phyloP scores from a whole-genome alignment of 2,888 invertebrate species.

The Ligdia adustata region DNA sequence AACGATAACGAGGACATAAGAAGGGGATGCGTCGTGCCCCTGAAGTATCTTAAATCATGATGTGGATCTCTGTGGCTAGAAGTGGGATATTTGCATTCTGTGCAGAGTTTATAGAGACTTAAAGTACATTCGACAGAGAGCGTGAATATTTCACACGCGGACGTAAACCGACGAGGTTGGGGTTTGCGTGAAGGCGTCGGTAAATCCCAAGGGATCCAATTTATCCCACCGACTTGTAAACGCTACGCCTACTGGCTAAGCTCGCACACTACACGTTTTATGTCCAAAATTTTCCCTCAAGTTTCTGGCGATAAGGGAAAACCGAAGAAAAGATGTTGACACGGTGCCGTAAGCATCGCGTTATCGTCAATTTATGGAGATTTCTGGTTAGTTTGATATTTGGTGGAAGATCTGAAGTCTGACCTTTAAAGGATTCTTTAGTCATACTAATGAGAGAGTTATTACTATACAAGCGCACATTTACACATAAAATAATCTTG shows the following conservation, averaged over 20 bases:
- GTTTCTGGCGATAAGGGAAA: constrained; percentile 57
- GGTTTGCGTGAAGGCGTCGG: constrained; percentile 61
- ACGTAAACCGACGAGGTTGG: constrained; percentile 53
- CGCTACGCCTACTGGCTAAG: constrained; percentile 59
- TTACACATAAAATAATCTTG: too few species aligned
- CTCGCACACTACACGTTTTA: constrained; percentile 60
- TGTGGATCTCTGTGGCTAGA: constrained; percentile 29
- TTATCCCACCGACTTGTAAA: constrained; percentile 66
- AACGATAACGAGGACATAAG: constrained; percentile 30
- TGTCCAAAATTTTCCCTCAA: constrained; percentile 57
- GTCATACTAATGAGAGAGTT: too few species aligned
- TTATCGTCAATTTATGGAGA: constrained; percentile 41
- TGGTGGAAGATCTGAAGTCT: constrained; percentile 1
- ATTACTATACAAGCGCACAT: too few species aligned
- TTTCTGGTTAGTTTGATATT: constrained; percentile 26
- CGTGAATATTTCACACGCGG: constrained; percentile 67
- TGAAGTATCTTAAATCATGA: constrained; percentile 33
- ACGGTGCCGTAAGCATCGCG: constrained; percentile 42
- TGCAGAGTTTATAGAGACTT: constrained; percentile 37
- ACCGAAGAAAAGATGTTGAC: constrained; percentile 46
- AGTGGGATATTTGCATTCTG: constrained; percentile 36
- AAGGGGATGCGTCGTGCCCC: constrained; percentile 19
- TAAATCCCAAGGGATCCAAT: constrained; percentile 75
- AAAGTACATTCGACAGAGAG: constrained; percentile 55
- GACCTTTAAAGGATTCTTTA: too few species aligned